phyloP scores from a whole-genome alignment of 2,888 invertebrate genomes.

The Osedax frankpressi region DNA sequence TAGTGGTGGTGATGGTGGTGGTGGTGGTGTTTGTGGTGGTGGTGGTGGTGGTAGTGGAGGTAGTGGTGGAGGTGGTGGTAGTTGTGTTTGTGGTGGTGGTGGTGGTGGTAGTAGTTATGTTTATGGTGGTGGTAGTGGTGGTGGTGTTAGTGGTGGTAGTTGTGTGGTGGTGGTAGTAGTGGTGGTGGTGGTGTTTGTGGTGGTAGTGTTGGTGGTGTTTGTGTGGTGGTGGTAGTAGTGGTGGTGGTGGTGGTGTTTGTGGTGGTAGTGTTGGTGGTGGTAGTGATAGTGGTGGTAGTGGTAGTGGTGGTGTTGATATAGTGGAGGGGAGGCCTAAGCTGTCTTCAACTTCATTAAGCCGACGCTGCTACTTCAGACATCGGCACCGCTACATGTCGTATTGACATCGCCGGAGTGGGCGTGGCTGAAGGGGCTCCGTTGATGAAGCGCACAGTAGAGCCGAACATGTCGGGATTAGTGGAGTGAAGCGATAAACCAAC shows the following conservation, averaged over 20 bases:
- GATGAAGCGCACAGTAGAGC: conserved; percentile 4
- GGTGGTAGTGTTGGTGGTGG: too few relatives aligned
- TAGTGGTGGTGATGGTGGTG: not conserved
- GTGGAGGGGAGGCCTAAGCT: too few relatives aligned
- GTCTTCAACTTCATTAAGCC: too few relatives aligned
- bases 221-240: too few relatives aligned
- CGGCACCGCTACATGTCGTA: not conserved
- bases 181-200: too few relatives aligned
- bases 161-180: too few relatives aligned
- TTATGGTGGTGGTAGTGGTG: too few relatives aligned
- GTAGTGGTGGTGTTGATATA: not conserved
- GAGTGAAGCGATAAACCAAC: not conserved
- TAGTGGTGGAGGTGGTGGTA: too few relatives aligned
- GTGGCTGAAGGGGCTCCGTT: conserved; percentile 5
- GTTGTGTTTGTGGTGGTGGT: not conserved
- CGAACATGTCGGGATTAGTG: conserved; percentile 5
- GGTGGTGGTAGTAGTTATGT: not conserved
- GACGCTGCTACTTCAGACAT: not conserved
- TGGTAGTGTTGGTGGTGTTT: not conserved
- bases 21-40: not conserved
- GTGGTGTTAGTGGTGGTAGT: not conserved
- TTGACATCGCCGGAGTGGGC: not conserved
- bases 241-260: not conserved
- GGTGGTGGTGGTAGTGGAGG: not conserved
- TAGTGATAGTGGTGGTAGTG: not conserved